These are phyloP conservation scores for Chloroceryle amazona DNA, from an alignment of 2,797 vertebrate genomes.

Conservation along the genomic window DNA sequence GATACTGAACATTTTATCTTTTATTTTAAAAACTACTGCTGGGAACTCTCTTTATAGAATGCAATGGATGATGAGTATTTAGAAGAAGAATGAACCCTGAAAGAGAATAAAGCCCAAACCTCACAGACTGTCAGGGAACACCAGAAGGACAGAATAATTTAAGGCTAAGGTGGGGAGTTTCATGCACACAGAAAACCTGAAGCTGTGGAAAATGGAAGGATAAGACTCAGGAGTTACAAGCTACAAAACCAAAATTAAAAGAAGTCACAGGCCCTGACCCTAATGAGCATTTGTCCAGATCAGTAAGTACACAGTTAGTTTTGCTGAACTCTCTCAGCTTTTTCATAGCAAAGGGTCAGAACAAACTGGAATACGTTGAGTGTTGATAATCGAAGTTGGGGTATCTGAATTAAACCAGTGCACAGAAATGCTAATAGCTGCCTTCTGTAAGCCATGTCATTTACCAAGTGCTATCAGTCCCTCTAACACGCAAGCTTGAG, in stretches of 20 bases:
- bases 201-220: conserved; percentile 23
- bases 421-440: background rate
- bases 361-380: background rate
- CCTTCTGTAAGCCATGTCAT: background rate
- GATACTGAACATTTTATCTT: conserved; percentile 78
- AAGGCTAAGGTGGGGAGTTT: conserved; percentile 62
- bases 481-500: background rate
- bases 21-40: conserved; percentile 83
- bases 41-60: conserved; percentile 82
- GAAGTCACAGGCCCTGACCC: background rate
- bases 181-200: conserved; percentile 17
- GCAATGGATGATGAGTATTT: conserved; percentile 78
- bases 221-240: background rate
- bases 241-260: background rate
- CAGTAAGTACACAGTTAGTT: background rate
- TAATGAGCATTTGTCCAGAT: background rate
- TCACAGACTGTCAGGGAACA: conserved; percentile 68
- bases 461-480: background rate
- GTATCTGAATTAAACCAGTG: background rate
- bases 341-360: background rate
- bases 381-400: background rate
- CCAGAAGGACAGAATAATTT: conserved; percentile 75
- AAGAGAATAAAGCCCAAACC: conserved; percentile 77
- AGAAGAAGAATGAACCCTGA: conserved; percentile 78
- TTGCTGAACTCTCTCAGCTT: no score